phyloP scores from a whole-genome alignment of 2,888 invertebrate genomes.

The Meiosimyza decipiens region DNA sequence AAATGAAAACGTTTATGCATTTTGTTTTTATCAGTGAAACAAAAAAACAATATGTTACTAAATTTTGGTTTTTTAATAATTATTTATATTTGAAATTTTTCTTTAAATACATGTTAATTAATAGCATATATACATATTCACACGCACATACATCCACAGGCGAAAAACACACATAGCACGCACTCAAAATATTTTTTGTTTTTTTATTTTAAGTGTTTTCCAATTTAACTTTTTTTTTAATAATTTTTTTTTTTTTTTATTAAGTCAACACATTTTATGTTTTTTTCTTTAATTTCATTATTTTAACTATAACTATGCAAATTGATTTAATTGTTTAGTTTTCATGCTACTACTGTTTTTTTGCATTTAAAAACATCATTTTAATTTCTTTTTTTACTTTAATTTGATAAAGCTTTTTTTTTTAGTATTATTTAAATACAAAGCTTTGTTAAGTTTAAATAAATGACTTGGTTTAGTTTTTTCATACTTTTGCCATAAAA shows the following conservation, averaged over 20 bases:
- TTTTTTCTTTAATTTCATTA: not conserved
- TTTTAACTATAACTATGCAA: conserved; percentile 17
- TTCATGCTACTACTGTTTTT: conserved; percentile 6
- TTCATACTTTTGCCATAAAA: not conserved
- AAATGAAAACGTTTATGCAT: too few species aligned
- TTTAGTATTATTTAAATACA: too few species aligned
- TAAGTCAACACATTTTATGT: not conserved
- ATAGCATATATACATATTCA: conserved; percentile 16
- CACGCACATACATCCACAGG: conserved; percentile 17
- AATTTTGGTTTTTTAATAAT: conserved; percentile 13
- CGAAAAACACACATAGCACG: conserved; percentile 26
- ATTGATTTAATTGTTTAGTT: not conserved
- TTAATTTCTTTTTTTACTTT: not conserved
- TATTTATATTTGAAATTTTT: conserved; percentile 15
- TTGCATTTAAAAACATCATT: not conserved
- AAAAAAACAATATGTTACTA: conserved; percentile 16
- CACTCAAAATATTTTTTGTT: conserved; percentile 30
- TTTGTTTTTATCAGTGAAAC: not conserved
- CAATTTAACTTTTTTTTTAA: conserved; percentile 35
- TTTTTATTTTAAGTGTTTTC: conserved; percentile 34
- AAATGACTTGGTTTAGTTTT: conserved; percentile 18
- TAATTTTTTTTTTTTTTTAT: not conserved
- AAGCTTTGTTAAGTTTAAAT: not conserved
- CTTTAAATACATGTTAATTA: conserved; percentile 31
- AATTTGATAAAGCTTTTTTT: too few species aligned